Base-by-base conservation (phyloP, 2,113 vertebrate species). In the Eulemur rufifrons region DNA sequence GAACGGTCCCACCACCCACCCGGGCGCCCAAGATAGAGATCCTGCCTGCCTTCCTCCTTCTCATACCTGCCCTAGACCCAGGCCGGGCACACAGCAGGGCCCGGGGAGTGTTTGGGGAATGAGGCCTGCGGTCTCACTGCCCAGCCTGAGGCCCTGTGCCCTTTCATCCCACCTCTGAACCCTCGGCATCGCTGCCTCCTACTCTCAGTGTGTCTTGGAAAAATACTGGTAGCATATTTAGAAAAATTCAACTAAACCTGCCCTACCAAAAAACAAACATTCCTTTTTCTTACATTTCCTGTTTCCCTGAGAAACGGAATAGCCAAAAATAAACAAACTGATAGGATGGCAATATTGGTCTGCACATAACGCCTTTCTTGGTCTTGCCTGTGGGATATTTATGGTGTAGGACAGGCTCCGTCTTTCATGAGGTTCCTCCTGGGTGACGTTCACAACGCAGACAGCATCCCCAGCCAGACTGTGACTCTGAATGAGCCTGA, bases 281-380 rank as follows among this genome's bases (percentile, higher is more conserved):
- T 95, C 96, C 89, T 92, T 97, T 94, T 90, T 82, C 91, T 94
- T 92, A 69, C 94, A 94, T 96, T 98, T 97, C 94, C 98, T 98
- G 96, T 97, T 94, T 95, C 96, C 93, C 63, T 76, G 97, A 94
- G 95, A 97, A 97, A 92, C 20, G n/a, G 96, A 97, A 94, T 52
- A 27, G 96, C 86, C 50, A 86, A 63, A 97, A 96, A 95, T 94
- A 97, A 97, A 96, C 94, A 92, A 9, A 73, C 89, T 4, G 18
- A 91, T 61, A 86, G 96, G 27, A 80, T n/a, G 94, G 93, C 66
- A 63, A n/a, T 52, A 52, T 84, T 83, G 88, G 94, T 86, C 93
- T 29, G 32, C 0, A 32, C 45, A 87, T 73, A 81, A 81, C 0
- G 45, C 93, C 85, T 78, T 90, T 71, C 94, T 88, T 27, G 63